Evolutionary conservation across 1,140 invertebrate species (phyloP), one percentile per base, ranked within the genome.

Genomic region (Oryctes rhinoceros): DNA sequence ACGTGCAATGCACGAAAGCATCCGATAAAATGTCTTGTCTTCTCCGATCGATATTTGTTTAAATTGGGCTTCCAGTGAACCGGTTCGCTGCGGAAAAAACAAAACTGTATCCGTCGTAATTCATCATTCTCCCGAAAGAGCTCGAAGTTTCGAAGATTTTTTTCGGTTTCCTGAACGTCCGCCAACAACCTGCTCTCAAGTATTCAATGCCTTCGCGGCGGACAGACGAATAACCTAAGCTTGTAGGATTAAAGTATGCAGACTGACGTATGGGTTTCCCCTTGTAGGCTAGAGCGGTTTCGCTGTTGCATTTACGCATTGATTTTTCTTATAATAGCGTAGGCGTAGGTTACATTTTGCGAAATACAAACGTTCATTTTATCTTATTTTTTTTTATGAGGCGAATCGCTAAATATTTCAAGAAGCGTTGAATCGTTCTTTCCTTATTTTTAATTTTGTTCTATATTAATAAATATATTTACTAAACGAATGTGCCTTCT

Each of bases 91-190:
- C 53, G 18, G 53, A 10, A 7, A 59, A 59, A 18, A 59, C 5
- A 59, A n/a, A n/a, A 0, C 1, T 4, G 18, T 0, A n/a, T 18
- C 7, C 13, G 53, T 7, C n/a, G n/a, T 59, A 59, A 59, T 59
- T 59, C 53, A 53, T 53, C 49, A 59, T 18, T 18, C n/a, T n/a
- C n/a, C n/a, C n/a, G n/a, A n/a, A n/a, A n/a, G n/a, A n/a, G n/a
- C n/a, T n/a, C n/a, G n/a, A n/a, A n/a, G 15, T 59, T n/a, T n/a
- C 4, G 18, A 15, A 6, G 15, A 59, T 18, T 3, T 59, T n/a
- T 59, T 59, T 59, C 15, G 53, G 53, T n/a, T 59, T 59, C 53
- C 15, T 59, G 53, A 59, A 59, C 53, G 53, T 59, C 6, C 18
- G 53, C 53, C 53, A 59, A 59, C 53, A 59, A 59, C 53, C 53